Percentiles rank a stretch among this genome's conserved stretches.
These are phyloP conservation scores for Cricetomys ansorgei DNA, from an alignment of 2,113 vertebrate genomes.

Conservation along the genomic window DNA sequence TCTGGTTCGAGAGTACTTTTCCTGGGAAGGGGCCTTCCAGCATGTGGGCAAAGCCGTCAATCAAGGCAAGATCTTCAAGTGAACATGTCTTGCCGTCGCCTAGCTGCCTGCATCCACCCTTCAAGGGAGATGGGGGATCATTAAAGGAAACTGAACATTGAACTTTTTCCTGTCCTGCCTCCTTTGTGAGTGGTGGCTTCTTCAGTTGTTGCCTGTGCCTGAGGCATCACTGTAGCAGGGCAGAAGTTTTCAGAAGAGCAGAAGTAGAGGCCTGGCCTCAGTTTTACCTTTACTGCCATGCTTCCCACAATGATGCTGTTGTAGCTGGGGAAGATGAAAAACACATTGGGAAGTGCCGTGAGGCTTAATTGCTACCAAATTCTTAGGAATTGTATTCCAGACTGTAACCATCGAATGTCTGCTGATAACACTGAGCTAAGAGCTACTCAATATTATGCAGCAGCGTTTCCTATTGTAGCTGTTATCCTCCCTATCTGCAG, in stretches of 20 bases:
- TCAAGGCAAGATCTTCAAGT: conserved; percentile 96
- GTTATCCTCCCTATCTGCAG: neutral
- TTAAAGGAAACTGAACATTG: conserved; percentile 81
- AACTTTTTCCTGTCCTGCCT: conserved; percentile 36
- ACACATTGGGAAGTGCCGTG: neutral
- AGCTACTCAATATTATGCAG: neutral
- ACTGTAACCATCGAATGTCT: neutral
- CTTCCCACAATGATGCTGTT: neutral
- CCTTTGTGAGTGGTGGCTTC: conserved; percentile 56
- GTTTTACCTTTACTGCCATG: neutral
- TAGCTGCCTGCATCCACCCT: conserved; percentile 49
- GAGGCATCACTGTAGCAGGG: neutral
- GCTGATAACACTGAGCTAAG: too few relatives aligned
- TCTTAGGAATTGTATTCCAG: neutral
- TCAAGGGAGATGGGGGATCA: conserved; percentile 66
- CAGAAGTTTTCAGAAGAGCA: conserved; percentile 26
- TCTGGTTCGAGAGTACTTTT: conserved; percentile 94
- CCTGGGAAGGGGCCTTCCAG: conserved; percentile 95
- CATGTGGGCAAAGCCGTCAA: conserved; percentile 93
- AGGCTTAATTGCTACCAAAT: neutral
- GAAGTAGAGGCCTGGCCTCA: neutral
- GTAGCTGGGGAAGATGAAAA: neutral
- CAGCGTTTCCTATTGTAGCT: accelerated
- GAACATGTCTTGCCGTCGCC: conserved; percentile 73
- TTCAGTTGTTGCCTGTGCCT: neutral